A percentile compares a stretch with the other conserved stretches of the same genome.
Evolutionary conservation across 2,797 vertebrate species (phyloP).

Genomic region (Malacoraja senta): DNA sequence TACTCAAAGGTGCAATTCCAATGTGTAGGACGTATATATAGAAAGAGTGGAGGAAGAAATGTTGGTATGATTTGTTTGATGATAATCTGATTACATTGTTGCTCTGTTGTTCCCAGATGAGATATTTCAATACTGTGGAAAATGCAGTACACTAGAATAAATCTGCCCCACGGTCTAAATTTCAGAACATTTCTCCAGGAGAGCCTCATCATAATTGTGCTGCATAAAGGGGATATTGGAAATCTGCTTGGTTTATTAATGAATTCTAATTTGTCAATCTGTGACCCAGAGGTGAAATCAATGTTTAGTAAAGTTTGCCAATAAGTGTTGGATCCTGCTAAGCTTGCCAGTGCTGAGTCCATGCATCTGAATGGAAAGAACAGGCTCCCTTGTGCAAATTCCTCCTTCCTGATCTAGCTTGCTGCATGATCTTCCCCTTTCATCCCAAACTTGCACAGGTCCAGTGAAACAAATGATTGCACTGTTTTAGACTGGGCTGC

Average conservation of each 20-base stretch:
- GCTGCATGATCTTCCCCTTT: neutral
- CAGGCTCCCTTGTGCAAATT: neutral
- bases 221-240: neutral
- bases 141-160: neutral
- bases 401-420: neutral
- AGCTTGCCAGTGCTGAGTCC: neutral
- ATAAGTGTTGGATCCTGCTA: too few species aligned
- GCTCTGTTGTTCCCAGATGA: neutral
- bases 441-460: neutral
- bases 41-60: neutral
- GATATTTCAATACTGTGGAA: neutral
- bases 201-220: neutral
- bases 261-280: too few species aligned
- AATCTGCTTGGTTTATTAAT: neutral
- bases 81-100: neutral
- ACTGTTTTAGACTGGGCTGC: neutral
- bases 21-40: neutral
- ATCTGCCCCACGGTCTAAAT: neutral
- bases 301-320: too few species aligned
- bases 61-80: neutral
- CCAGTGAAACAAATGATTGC: neutral
- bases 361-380: neutral
- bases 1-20: neutral
- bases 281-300: too few species aligned
- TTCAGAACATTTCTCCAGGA: neutral